A percentile compares a stretch with the other conserved stretches of the same genome.
phyloP scores from a whole-genome alignment of 1,140 invertebrate species.

The Drosophila leontia region DNA sequence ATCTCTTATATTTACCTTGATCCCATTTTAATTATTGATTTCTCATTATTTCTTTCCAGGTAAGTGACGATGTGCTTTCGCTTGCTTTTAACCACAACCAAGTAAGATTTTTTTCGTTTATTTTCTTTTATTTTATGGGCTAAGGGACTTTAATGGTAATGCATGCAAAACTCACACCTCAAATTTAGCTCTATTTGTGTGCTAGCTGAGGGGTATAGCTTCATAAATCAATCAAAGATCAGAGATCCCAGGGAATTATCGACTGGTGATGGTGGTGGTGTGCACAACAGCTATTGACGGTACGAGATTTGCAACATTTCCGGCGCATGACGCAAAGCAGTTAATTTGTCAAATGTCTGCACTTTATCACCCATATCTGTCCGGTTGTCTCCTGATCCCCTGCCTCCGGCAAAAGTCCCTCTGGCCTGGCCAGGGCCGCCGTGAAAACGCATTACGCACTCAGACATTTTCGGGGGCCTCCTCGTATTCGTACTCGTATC shows the following conservation, averaged over 20 bases:
- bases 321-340: constrained; percentile 77
- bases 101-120: constrained; percentile 64
- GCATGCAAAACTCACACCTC: constrained; percentile 28
- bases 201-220: constrained; percentile 1
- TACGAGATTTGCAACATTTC: constrained; percentile 72
- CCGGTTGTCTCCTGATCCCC: constrained; percentile 9
- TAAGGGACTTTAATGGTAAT: constrained; percentile 1
- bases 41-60: constrained; percentile 59
- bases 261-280: background rate
- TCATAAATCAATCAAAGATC: constrained; percentile 59
- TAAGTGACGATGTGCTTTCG: constrained; percentile 84
- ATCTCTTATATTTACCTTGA: background rate
- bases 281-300: constrained; percentile 54
- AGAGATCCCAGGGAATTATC: constrained; percentile 13
- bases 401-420: constrained; percentile 1
- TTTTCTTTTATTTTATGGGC: constrained; percentile 19
- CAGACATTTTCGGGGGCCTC: constrained; percentile 65
- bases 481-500: constrained; percentile 26
- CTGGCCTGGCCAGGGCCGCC: constrained; percentile 18
- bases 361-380: constrained; percentile 83
- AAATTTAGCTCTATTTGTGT: background rate
- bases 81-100: constrained; percentile 81
- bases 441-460: constrained; percentile 80
- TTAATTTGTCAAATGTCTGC: constrained; percentile 84
- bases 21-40: constrained; percentile 13